phyloP scores from a whole-genome alignment of 2,113 vertebrate genomes.

The Alethe diademata region DNA sequence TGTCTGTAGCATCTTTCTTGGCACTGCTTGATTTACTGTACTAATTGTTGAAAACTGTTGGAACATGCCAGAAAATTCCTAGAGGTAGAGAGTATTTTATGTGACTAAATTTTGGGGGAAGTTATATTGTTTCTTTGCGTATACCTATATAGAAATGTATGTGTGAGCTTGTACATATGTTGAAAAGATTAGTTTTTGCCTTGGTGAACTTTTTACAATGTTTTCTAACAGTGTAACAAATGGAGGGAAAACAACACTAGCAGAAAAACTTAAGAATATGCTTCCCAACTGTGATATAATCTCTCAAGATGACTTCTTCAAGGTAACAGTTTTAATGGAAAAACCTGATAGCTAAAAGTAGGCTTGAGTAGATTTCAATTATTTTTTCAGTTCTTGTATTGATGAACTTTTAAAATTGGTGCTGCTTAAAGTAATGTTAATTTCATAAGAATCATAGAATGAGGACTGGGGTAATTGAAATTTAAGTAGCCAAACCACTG shows the following conservation, averaged over 20 bases:
- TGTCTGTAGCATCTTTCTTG: background rate
- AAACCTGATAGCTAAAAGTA: background rate
- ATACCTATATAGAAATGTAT: background rate
- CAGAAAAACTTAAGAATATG: conserved; percentile 77
- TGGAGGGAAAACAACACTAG: conserved; percentile 91
- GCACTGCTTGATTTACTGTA: background rate
- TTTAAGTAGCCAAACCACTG: background rate
- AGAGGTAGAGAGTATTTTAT: background rate
- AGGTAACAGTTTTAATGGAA: conserved; percentile 73
- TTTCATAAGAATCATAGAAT: background rate
- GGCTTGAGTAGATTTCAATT: background rate
- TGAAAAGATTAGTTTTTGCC: background rate
- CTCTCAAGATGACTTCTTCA: conserved; percentile 92
- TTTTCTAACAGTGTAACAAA: conserved; percentile 84
- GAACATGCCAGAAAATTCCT: background rate
- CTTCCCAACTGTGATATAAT: conserved; percentile 85
- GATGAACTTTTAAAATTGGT: background rate
- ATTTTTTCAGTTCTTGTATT: background rate
- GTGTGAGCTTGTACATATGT: background rate
- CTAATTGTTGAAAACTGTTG: background rate
- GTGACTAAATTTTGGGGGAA: background rate
- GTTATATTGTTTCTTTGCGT: background rate
- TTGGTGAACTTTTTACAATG: background rate
- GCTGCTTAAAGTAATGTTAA: background rate
- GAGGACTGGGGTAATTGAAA: background rate